A percentile compares a stretch with the other conserved stretches of the same genome.
phyloP scores from a whole-genome alignment of 2,888 invertebrate species.

The Blastobasis adustella region DNA sequence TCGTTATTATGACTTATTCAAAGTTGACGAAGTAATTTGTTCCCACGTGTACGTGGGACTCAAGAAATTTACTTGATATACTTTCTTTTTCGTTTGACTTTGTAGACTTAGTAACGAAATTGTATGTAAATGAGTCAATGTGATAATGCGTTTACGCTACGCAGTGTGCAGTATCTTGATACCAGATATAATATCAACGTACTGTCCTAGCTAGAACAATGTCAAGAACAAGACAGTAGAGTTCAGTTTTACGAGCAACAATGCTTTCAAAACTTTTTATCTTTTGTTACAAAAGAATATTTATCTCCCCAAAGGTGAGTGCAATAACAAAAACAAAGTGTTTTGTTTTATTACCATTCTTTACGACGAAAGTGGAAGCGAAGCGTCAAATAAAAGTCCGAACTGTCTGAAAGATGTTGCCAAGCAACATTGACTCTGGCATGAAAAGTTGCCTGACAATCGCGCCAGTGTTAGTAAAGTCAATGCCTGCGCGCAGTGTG shows the following conservation, averaged over 20 bases:
- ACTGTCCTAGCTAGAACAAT: neutral
- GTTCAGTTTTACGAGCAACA: neutral
- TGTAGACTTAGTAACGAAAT: neutral
- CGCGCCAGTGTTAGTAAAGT: slow-evolving; percentile 4
- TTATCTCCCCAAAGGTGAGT: slow-evolving; percentile 12
- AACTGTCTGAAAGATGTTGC: slow-evolving; percentile 17
- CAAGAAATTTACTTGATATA: too few relatives aligned
- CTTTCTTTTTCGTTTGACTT: too few relatives aligned
- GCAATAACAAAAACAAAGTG: slow-evolving; percentile 21
- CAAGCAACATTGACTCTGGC: slow-evolving; percentile 21
- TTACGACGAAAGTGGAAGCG: slow-evolving; percentile 23
- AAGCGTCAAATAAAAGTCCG: slow-evolving; percentile 26
- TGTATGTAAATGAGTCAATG: neutral
- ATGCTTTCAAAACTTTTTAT: neutral
- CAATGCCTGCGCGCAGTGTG: too few relatives aligned
- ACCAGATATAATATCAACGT: too few relatives aligned
- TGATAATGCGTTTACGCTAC: neutral
- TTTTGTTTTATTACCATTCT: slow-evolving; percentile 23
- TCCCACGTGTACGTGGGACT: slow-evolving; percentile 19
- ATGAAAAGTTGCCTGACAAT: slow-evolving; percentile 21
- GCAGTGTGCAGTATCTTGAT: neutral
- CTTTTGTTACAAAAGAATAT: slow-evolving; percentile 1
- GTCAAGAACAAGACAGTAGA: neutral
- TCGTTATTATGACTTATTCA: slow-evolving; percentile 15
- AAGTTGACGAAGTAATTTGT: slow-evolving; percentile 7